phyloP scores from a whole-genome alignment of 2,888 invertebrate species.

The Nymphalis polychloros region DNA sequence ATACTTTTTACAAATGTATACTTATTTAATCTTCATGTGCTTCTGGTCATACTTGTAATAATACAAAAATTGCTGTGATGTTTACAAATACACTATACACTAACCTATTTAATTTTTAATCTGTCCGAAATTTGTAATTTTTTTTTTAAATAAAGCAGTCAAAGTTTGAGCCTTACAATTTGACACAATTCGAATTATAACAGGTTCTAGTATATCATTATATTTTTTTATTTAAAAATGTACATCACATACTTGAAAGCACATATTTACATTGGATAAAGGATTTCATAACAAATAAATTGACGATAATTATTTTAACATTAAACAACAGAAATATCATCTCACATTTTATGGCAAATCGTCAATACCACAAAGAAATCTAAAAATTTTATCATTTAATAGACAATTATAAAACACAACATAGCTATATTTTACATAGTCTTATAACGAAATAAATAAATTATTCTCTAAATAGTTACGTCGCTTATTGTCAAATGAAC shows the following conservation, averaged over 20 bases:
- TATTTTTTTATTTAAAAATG: constrained; percentile 48
- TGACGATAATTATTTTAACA: constrained; percentile 59
- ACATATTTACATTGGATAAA: constrained; percentile 65
- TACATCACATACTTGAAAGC: constrained; percentile 59
- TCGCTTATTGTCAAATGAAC: constrained; percentile 79
- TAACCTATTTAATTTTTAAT: not conserved
- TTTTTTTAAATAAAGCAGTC: constrained; percentile 15
- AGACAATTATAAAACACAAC: constrained; percentile 80
- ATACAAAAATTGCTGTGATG: constrained; percentile 56
- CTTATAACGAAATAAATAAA: constrained; percentile 80
- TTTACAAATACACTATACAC: constrained; percentile 41
- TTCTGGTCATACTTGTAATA: constrained; percentile 46
- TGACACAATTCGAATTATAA: constrained; percentile 17
- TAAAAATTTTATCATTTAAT: constrained; percentile 61
- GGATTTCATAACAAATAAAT: constrained; percentile 51
- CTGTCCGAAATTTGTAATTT: constrained; percentile 1
- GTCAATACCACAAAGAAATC: constrained; percentile 66
- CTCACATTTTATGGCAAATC: constrained; percentile 77
- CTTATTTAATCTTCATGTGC: constrained; percentile 47
- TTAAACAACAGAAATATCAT: constrained; percentile 71
- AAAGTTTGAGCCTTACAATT: not conserved
- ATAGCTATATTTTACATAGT: constrained; percentile 76
- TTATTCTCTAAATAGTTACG: constrained; percentile 69
- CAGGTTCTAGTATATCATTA: constrained; percentile 32
- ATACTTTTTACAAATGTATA: constrained; percentile 64